Evolutionary conservation across 35 echinoderm and acorn worm species (phyloP).

Genomic region (Strongylocentrotus purpuratus): DNA sequence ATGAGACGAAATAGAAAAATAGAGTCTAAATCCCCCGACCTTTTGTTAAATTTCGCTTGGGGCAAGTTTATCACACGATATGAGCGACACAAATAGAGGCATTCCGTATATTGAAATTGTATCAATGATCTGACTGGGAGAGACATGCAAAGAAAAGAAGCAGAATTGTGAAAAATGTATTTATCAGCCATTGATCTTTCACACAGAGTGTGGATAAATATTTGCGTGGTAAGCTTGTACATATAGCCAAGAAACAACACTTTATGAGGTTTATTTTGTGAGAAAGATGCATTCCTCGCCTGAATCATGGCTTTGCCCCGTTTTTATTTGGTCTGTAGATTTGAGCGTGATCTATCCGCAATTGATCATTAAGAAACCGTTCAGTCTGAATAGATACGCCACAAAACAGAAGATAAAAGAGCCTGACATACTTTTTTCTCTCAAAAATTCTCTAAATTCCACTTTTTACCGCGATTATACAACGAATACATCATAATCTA

Average conservation of each 20-base stretch:
- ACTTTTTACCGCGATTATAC: background rate
- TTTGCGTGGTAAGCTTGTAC: conserved; percentile 21
- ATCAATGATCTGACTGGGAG: conserved; percentile 21
- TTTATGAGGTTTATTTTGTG: background rate
- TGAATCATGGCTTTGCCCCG: background rate
- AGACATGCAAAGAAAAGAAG: background rate
- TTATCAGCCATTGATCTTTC: background rate
- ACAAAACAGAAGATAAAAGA: background rate
- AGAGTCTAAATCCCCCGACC: background rate
- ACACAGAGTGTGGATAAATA: conserved; percentile 26
- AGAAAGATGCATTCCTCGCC: background rate
- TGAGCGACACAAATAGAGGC: background rate
- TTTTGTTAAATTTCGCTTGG: background rate
- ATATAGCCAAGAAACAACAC: background rate
- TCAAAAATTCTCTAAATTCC: background rate
- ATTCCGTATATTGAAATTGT: conserved; percentile 36
- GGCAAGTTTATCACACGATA: conserved; percentile 14
- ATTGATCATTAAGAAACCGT: background rate
- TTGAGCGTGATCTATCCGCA: background rate
- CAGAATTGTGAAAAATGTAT: background rate
- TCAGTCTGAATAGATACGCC: background rate
- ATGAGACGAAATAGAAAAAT: conserved; percentile 26
- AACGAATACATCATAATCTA: background rate
- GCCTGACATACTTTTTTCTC: background rate
- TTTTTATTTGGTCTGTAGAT: background rate